Base-by-base conservation (phyloP, 1,140 invertebrate genomes). In the Psilanteris sp. region DNA sequence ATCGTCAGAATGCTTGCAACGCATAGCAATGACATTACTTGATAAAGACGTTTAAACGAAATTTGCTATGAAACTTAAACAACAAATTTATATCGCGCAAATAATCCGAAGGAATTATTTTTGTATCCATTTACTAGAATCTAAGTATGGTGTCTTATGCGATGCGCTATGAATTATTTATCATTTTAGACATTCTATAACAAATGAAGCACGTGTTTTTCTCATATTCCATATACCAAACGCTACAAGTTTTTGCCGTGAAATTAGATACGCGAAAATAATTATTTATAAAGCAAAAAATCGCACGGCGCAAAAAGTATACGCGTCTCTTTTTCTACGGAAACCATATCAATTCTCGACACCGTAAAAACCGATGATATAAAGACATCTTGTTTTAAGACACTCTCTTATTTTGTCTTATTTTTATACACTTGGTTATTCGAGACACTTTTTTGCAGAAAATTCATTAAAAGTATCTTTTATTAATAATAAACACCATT, bases 101-200 rank as follows among this genome's bases (percentile, higher is more conserved):
- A 48, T 39, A 27, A 20, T 36, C 34, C 1, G 31, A 13, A 4
- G 5, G 27, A 16, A 11, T 6, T 16, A 43, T 43, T 55, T 67
- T 50, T 29, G 41, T 31, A 41, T 37, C n/a, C 41, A 50, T 50
- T 57, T 50, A 34, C 22, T 11, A 29, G 22, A 13, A 20, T 55
- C 50, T 57, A 55, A 55, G 64, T 52, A 48, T 43, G 64, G n/a
- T n/a, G n/a, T n/a, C n/a, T 57, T 57, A 15, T 24, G 39, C 34
- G 64, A 55, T 37, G 11, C 8, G 29, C 7, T 20, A 64, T 72
- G 68, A 72, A 72, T 72, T 72, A 72, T 72, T 62, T 57, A 72
- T 72, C 50, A 46, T 41, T 43, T 50, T 34, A 24, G 20, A 29
- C 37, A 41, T 71, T 29, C 29, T 61, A 27, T 46, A 54, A 54